Percentiles rank a stretch among this genome's conserved stretches.
These are phyloP conservation scores for Zaprionus ornatus DNA, from an alignment of 1,140 invertebrate species.

Conservation along the genomic window DNA sequence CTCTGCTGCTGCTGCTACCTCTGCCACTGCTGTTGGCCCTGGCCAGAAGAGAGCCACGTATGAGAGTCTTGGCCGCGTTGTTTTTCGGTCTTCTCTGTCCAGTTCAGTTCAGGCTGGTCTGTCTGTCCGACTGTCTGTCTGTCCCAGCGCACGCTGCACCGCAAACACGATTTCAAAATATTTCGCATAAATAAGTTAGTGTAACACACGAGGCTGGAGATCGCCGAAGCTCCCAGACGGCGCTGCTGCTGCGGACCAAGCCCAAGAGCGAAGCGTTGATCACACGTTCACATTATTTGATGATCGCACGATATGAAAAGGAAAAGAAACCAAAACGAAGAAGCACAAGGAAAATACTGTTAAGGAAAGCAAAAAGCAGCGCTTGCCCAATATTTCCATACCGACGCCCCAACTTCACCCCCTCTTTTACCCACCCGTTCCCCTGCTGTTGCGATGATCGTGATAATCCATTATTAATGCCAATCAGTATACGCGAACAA, in stretches of 20 bases:
- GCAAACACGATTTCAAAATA: slow-evolving; percentile 82
- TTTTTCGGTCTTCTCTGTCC: slow-evolving; percentile 28
- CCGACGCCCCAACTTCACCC: slow-evolving; percentile 12
- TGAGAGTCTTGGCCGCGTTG: slow-evolving; percentile 33
- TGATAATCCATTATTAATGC: slow-evolving; percentile 84
- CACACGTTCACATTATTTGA: slow-evolving; percentile 83
- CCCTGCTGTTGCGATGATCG: slow-evolving; percentile 46
- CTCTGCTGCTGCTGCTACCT: slow-evolving; percentile 22
- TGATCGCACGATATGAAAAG: slow-evolving; percentile 81
- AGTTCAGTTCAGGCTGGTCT: slow-evolving; percentile 39
- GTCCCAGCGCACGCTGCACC: slow-evolving; percentile 72
- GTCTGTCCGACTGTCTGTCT: slow-evolving; percentile 31
- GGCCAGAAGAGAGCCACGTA: slow-evolving; percentile 53
- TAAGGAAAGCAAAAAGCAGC: slow-evolving; percentile 52
- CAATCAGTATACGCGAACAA: slow-evolving; percentile 81
- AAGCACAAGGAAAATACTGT: slow-evolving; percentile 41
- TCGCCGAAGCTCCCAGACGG: background rate
- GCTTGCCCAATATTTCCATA: slow-evolving; percentile 76
- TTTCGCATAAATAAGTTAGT: slow-evolving; percentile 84
- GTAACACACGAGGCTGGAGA: slow-evolving; percentile 72
- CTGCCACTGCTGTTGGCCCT: slow-evolving; percentile 49
- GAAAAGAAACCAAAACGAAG: slow-evolving; percentile 34
- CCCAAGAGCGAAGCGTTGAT: slow-evolving; percentile 66
- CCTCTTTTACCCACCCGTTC: background rate
- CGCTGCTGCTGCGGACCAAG: background rate